Base-by-base conservation (phyloP, 2,113 vertebrate genomes). In the Paramormyrops kingsleyae region DNA sequence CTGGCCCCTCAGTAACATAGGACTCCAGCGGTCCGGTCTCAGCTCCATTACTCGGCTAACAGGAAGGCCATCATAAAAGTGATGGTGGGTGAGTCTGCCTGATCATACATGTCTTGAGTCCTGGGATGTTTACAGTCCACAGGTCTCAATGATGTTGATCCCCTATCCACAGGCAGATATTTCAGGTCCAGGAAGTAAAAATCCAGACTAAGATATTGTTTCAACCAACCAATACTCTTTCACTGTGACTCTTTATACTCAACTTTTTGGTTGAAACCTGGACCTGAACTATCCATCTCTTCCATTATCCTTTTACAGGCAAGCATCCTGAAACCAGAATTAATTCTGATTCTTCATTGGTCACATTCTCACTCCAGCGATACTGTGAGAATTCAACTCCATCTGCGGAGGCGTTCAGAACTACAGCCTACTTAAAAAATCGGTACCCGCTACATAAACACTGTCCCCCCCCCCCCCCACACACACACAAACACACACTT, bases 341-440 rank as follows among this genome's bases (percentile, higher is more conserved):
- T 42, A 39, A 77, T 77, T 77, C 27, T 52, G 85, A 87, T 27
- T 49, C 53, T 49, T 53, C 17, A 31, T 53, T 21, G 46, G 49
- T 87, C 85, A 87, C 47, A 50, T 87, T 87, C 85, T 87, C 85
- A 56, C 85, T 53, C 50, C 27, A n/a, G 13, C 5, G 50, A 39
- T 19, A 27, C 50, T 53, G n/a, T 47, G 31, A 87, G 47, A 10
- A 53, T 87, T 35, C 27, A 31, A 12, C 49, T 87, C 49, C 9
- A n/a, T 9, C 85, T 56, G 31, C 3, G 85, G 35, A 87, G 85
- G 85, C n/a, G 85, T 15, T 35, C 85, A 31, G n/a, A 27, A 52
- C 27, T 52, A 39, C 49, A 53, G 13, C 15, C 49, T 5, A 47
- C 85, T n/a, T 52, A 6, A 77, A 46, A 52, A 87, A 87, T 52